Evolutionary conservation across 2,113 vertebrate genomes (phyloP).

Genomic region (Centropristis striata): DNA sequence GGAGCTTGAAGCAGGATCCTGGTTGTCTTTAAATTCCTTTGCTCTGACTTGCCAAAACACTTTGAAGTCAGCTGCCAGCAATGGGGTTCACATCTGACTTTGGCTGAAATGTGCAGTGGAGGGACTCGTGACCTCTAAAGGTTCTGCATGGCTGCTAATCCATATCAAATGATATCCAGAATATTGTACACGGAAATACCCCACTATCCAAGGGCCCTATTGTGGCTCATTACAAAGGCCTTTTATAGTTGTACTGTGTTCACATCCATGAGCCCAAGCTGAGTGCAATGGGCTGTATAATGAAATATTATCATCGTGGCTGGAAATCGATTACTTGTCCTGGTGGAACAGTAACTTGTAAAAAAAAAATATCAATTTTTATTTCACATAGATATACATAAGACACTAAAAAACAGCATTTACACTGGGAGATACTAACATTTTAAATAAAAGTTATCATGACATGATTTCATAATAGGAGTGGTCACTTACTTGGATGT

Average conservation of each 20-base stretch:
- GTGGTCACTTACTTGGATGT: too few species aligned
- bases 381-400: not conserved
- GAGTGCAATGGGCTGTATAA: not conserved
- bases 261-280: not conserved
- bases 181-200: slow-evolving; percentile 31
- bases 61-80: slow-evolving; percentile 39
- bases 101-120: slow-evolving; percentile 23
- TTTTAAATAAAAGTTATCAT: not conserved
- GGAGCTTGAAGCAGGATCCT: slow-evolving; percentile 32
- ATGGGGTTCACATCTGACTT: slow-evolving; percentile 43
- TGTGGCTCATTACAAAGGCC: slow-evolving; percentile 19
- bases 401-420: not conserved
- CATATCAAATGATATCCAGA: slow-evolving; percentile 53
- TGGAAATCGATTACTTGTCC: slow-evolving; percentile 18
- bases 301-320: slow-evolving; percentile 5
- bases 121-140: slow-evolving; percentile 23
- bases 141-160: slow-evolving; percentile 31
- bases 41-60: slow-evolving; percentile 16
- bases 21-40: slow-evolving; percentile 44
- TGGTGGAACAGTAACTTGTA: slow-evolving; percentile 10
- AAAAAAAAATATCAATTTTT: too few species aligned
- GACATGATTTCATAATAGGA: too few species aligned
- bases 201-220: slow-evolving; percentile 15
- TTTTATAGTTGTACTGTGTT: slow-evolving; percentile 27
- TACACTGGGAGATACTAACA: not conserved